Conservation (phyloP, 2,888 invertebrate species). For the Balanococcus diminutus region DNA sequence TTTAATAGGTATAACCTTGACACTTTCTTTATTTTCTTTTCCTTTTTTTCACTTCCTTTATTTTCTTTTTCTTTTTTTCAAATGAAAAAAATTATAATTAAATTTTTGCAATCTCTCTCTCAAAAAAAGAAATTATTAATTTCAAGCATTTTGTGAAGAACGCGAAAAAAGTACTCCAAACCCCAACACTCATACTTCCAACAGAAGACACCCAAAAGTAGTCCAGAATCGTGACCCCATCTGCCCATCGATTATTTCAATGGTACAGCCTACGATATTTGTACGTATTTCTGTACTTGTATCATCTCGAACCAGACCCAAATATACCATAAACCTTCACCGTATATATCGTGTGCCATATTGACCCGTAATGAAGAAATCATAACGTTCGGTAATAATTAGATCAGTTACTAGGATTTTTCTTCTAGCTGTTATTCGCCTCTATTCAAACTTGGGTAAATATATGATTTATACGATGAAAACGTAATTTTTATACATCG, state of each 20-base stretch:
- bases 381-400: neutral
- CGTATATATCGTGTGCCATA: neutral
- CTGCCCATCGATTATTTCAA: conserved; percentile 18
- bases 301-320: neutral
- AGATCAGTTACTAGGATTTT: neutral
- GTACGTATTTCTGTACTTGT: neutral
- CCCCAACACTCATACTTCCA: neutral
- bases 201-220: neutral
- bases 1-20: too few species aligned
- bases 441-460: neutral
- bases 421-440: neutral
- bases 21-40: too few species aligned
- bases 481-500: neutral
- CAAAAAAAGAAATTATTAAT: too few species aligned
- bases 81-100: too few species aligned
- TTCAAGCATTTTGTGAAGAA: too few species aligned
- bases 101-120: too few species aligned
- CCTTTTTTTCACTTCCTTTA: too few species aligned
- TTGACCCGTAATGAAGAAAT: conserved; percentile 22
- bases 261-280: neutral
- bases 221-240: conserved; percentile 13
- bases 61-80: too few species aligned
- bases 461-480: conserved; percentile 8
- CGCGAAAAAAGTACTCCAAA: too few species aligned
- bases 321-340: neutral